phyloP scores from a whole-genome alignment of 2,113 vertebrate species.

The Benitochromis conjunctus region DNA sequence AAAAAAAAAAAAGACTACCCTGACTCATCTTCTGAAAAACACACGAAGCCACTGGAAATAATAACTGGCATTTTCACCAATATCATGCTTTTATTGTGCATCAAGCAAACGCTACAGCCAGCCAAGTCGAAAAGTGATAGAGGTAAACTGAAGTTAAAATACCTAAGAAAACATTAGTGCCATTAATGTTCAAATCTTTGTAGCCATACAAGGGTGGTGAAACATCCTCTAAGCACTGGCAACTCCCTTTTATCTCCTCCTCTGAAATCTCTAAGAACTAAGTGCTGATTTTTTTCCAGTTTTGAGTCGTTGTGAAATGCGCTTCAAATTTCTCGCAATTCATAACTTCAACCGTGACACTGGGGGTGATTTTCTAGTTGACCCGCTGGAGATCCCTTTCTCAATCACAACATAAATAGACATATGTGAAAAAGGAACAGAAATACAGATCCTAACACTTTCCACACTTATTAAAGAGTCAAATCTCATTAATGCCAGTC shows the following conservation, averaged over 20 bases:
- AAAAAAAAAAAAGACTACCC: not conserved
- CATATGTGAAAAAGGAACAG: conserved; percentile 31
- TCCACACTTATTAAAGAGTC: not conserved
- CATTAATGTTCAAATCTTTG: conserved; percentile 24
- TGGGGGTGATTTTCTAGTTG: not conserved
- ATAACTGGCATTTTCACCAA: not conserved
- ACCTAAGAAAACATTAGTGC: not conserved
- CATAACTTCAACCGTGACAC: conserved; percentile 28
- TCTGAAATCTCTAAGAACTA: conserved; percentile 7
- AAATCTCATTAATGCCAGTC: not conserved
- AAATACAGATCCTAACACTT: not conserved
- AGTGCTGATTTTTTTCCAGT: conserved; percentile 47
- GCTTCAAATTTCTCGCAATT: conserved; percentile 41
- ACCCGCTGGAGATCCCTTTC: conserved; percentile 28
- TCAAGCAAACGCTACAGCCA: not conserved
- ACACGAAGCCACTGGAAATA: not conserved
- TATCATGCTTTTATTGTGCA: not conserved
- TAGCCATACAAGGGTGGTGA: not conserved
- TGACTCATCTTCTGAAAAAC: not conserved
- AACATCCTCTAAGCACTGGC: conserved; percentile 15
- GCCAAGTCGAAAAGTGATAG: not conserved
- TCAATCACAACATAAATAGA: conserved; percentile 12
- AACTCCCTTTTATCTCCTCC: conserved; percentile 24
- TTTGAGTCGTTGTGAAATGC: conserved; percentile 33
- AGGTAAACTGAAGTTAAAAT: conserved; percentile 11